These are phyloP conservation scores for Misgurnus anguillicaudatus DNA, from an alignment of 2,113 vertebrate genomes.

Conservation along the genomic window DNA sequence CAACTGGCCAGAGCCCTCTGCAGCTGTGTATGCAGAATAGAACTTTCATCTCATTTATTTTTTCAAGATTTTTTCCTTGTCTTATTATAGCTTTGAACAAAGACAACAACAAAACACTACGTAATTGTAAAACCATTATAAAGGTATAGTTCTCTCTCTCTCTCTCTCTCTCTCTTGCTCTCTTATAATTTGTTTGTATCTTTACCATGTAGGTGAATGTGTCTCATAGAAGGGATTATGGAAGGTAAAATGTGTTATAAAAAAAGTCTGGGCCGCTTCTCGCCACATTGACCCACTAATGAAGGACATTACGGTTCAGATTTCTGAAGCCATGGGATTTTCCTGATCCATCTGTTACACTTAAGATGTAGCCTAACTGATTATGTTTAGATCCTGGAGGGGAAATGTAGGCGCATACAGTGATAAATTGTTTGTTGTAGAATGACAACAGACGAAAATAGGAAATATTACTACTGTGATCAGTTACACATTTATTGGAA, in stretches of 20 bases:
- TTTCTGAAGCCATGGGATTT: neutral
- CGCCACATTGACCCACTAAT: slow-evolving; percentile 21
- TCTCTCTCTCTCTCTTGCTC: neutral
- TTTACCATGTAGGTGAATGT: too few species aligned
- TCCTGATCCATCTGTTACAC: slow-evolving; percentile 10
- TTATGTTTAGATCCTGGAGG: slow-evolving; percentile 21
- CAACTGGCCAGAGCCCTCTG: slow-evolving; percentile 53
- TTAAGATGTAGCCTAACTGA: slow-evolving; percentile 19
- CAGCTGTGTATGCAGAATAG: slow-evolving; percentile 35
- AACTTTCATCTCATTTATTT: slow-evolving; percentile 48
- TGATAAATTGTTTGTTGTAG: too few species aligned
- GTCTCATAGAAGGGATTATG: neutral
- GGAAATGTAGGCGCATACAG: neutral
- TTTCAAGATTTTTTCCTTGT: slow-evolving; percentile 38
- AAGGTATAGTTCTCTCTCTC: neutral
- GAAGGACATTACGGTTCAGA: slow-evolving; percentile 14
- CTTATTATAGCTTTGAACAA: slow-evolving; percentile 33
- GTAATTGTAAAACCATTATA: neutral
- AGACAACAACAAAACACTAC: slow-evolving; percentile 20
- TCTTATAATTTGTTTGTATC: too few species aligned
- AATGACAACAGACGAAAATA: too few species aligned
- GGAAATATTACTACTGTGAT: too few species aligned
- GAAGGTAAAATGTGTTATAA: slow-evolving; percentile 19
- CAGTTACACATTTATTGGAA: neutral
- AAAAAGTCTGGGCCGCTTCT: slow-evolving; percentile 20